Base-by-base conservation (phyloP, 2,888 invertebrate genomes). In the Microplitis deprimator region DNA sequence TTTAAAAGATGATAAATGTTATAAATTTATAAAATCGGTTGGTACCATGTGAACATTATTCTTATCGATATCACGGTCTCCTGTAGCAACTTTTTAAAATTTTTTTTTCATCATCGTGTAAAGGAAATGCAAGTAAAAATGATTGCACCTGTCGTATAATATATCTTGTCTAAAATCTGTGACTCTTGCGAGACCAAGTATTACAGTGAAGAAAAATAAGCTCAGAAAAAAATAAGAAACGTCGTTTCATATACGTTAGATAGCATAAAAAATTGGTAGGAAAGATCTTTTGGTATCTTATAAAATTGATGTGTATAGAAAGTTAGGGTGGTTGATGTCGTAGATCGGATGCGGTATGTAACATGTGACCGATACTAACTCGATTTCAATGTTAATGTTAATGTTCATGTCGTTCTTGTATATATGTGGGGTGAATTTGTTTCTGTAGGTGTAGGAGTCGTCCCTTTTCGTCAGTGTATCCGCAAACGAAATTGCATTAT, bases 401-500 rank as follows among this genome's bases (percentile, higher is more conserved):
- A 67, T 64, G 68, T 38, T 17, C n/a, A 17, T 5, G 29, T 20
- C 29, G 50, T 5, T 50, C 10, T 8, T 50, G 50, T 50, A 13
- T 50, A 50, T 41, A 70, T 70, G 75, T 75, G 75, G 74, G 70
- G 65, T 17, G 75, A 41, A 17, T 20, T 73, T 80, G 78, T 78
- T 77, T 41, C 77, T 76, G 76, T 80, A 74, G 75, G 64, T 73
- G 50, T 69, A 71, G 67, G 60, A 67, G 64, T 70, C 29, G 67
- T 50, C 69, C 64, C 77, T 67, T 40, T 29, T 69, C 38, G 65
- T 65, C 75, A 50, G 71, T 20, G 71, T 83, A 84, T 85, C 84
- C 82, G 76, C 84, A 84, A 84, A 83, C 82, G 81, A 82, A 86
- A 88, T 87, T 84, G 84, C 83, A 84, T 87, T 85, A 85, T 76